Evolutionary conservation across 2,113 vertebrate genomes (phyloP).

Genomic region (Nesogale talazaci): DNA sequence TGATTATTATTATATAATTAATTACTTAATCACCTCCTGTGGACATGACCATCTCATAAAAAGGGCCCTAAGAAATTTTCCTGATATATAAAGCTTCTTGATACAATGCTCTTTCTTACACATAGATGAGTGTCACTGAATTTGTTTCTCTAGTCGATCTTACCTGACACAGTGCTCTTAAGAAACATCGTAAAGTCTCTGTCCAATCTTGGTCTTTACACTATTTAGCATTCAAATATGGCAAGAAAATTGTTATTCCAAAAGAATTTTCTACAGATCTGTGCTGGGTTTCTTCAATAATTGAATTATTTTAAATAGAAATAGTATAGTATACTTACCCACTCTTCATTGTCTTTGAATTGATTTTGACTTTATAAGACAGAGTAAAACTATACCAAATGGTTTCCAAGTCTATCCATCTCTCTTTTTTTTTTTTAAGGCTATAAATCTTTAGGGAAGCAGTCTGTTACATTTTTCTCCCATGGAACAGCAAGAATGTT

Average conservation of each 20-base stretch:
- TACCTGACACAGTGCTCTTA: not conserved
- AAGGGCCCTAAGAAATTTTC: no score
- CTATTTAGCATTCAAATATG: conserved; percentile 15
- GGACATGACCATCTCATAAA: no score
- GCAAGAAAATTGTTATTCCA: conserved; percentile 23
- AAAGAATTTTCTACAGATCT: not conserved
- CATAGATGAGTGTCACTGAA: no score
- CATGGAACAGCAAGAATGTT: not conserved
- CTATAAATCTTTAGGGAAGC: not conserved
- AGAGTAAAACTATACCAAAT: not conserved
- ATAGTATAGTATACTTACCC: not conserved
- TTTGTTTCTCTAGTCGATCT: no score
- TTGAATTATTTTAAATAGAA: conserved; percentile 47
- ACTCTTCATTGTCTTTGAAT: not conserved
- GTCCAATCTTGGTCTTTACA: not conserved
- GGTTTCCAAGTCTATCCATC: not conserved
- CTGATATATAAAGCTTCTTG: no score
- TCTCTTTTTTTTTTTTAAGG: no score
- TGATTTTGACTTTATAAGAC: not conserved
- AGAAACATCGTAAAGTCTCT: not conserved
- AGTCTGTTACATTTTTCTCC: not conserved
- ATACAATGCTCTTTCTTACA: no score
- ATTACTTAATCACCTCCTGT: no score
- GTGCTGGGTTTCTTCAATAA: conserved; percentile 27
- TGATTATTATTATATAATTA: no score